Conservation (phyloP, 2,113 vertebrate species). For the Lepus europaeus region DNA sequence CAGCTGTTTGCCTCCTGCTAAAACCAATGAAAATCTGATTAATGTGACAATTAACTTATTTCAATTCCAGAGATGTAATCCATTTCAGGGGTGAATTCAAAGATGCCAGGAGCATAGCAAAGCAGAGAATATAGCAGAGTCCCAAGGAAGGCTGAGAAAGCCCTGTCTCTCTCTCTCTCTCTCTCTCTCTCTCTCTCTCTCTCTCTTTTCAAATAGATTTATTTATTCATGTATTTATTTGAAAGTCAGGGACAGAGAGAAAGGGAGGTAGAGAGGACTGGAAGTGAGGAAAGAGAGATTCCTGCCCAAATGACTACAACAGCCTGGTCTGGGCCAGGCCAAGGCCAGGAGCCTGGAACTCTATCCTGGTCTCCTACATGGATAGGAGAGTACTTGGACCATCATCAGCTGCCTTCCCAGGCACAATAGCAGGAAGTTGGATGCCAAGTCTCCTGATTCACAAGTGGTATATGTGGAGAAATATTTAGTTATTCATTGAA, state of each 20-base stretch:
- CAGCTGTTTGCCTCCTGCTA: not conserved
- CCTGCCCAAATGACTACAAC: too few species aligned
- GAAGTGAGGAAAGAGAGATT: too few species aligned
- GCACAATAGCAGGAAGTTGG: too few species aligned
- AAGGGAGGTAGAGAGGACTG: too few species aligned
- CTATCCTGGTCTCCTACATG: too few species aligned
- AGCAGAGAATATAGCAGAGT: not conserved
- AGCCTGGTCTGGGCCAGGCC: too few species aligned
- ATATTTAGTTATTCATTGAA: not conserved
- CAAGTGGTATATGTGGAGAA: not conserved
- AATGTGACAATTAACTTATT: not conserved
- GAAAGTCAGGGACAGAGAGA: too few species aligned
- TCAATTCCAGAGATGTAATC: not conserved
- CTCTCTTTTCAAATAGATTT: too few species aligned
- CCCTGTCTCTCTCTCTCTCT: not conserved
- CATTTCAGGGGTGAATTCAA: not conserved
- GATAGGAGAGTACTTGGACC: too few species aligned
- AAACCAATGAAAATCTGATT: slow-evolving; percentile 31
- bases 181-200: not conserved
- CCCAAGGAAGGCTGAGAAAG: not conserved
- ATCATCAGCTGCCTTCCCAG: too few species aligned
- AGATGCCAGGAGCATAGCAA: not conserved
- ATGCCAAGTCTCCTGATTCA: not conserved
- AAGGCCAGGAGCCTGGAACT: too few species aligned
- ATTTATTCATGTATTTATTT: too few species aligned